Conservation (phyloP, 1,140 invertebrate genomes). For the Neoseiulus cucumeris region DNA sequence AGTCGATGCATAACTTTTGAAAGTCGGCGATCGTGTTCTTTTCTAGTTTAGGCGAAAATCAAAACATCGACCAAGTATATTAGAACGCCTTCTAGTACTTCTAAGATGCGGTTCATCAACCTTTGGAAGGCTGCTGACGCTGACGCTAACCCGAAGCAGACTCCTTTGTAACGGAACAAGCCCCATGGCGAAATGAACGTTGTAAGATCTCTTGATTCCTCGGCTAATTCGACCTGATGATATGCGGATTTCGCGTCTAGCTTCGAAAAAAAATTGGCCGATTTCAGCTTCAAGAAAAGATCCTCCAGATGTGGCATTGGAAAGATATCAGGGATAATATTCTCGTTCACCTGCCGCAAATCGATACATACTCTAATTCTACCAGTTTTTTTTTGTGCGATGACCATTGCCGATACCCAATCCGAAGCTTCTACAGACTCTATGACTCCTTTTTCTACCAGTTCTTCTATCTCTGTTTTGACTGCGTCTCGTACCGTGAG, state of each 20-base stretch:
- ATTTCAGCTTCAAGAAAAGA: not conserved
- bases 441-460: not conserved
- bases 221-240: constrained; percentile 10
- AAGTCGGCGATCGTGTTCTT: constrained; percentile 14
- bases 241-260: constrained; percentile 13
- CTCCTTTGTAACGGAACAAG: constrained; percentile 17
- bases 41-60: constrained; percentile 7
- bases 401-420: not conserved
- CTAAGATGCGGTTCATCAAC: constrained; percentile 13
- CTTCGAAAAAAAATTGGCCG: constrained; percentile 11
- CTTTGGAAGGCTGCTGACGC: constrained; percentile 17
- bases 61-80: constrained; percentile 18
- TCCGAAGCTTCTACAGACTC: not conserved
- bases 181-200: constrained; percentile 13
- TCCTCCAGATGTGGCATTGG: constrained; percentile 12
- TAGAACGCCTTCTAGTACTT: constrained; percentile 6
- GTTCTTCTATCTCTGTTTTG: not conserved
- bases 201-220: not conserved
- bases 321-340: constrained; percentile 1
- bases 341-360: constrained; percentile 3
- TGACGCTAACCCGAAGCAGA: constrained; percentile 18
- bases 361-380: constrained; percentile 5
- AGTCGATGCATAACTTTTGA: constrained; percentile 11
- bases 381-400: constrained; percentile 11
- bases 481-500: not conserved